Evolutionary conservation across 2,797 vertebrate genomes (phyloP).

Genomic region (Takifugu rubripes): DNA sequence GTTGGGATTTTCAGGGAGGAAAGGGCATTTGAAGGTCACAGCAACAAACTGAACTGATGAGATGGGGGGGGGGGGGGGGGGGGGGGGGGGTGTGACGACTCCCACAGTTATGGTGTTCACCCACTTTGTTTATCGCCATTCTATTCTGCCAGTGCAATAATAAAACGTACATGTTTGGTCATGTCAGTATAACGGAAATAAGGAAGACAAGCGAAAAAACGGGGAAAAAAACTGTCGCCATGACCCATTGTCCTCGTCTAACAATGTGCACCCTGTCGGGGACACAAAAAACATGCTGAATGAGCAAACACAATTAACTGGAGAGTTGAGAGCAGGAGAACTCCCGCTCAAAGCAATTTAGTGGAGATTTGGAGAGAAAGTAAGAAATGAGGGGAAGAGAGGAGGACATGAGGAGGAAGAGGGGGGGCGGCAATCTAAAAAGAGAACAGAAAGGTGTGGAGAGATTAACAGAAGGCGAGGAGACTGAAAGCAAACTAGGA

Average conservation of each 20-base stretch:
- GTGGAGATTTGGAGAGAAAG: conserved; percentile 7
- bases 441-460: neutral
- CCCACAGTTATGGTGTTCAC: too few species aligned
- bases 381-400: neutral
- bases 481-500: neutral
- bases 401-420: neutral
- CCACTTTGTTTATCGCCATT: too few species aligned
- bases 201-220: neutral
- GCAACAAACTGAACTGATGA: neutral
- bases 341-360: conserved; percentile 13
- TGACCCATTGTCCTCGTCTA: conserved; percentile 30
- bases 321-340: conserved; percentile 43
- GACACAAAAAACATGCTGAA: conserved; percentile 32
- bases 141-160: too few species aligned
- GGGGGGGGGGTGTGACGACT: too few species aligned
- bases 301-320: conserved; percentile 60
- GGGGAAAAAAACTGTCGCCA: conserved; percentile 23
- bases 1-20: conserved; percentile 1
- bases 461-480: neutral
- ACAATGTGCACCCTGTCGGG: conserved; percentile 7
- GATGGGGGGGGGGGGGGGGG: neutral
- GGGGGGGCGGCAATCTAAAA: neutral
- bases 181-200: too few species aligned
- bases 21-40: conserved; percentile 33
- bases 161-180: too few species aligned